Percentiles rank a stretch among this genome's conserved stretches.
Evolutionary conservation across 2,113 vertebrate genomes (phyloP).

Genomic region (Athene noctua): DNA sequence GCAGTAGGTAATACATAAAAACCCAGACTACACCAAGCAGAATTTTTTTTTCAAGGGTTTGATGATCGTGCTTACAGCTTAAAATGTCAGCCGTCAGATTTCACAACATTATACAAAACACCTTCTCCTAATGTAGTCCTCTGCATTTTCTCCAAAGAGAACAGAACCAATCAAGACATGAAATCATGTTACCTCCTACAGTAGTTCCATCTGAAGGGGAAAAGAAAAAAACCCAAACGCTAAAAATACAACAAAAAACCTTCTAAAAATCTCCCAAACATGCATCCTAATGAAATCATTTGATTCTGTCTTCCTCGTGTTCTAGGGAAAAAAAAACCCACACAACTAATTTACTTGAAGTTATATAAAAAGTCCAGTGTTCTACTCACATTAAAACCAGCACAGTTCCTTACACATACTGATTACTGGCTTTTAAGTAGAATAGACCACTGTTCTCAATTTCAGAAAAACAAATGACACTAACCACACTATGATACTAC

Average conservation of each 20-base stretch:
- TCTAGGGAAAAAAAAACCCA: background rate
- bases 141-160: background rate
- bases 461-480: background rate
- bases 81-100: background rate
- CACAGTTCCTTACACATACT: background rate
- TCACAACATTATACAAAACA: background rate
- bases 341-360: background rate
- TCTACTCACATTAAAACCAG: background rate
- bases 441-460: background rate
- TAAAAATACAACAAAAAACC: background rate
- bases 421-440: background rate
- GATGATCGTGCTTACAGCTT: background rate
- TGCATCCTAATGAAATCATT: background rate
- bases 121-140: background rate
- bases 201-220: background rate
- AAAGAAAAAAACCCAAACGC: background rate
- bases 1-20: background rate
- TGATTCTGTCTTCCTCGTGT: background rate
- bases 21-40: background rate
- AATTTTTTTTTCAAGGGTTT: background rate
- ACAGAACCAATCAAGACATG: background rate
- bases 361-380: background rate
- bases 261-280: background rate
- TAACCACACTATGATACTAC: background rate
- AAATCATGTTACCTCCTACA: background rate